Base-by-base conservation (phyloP, 2,888 invertebrate species). In the Pyrrhia umbra region DNA sequence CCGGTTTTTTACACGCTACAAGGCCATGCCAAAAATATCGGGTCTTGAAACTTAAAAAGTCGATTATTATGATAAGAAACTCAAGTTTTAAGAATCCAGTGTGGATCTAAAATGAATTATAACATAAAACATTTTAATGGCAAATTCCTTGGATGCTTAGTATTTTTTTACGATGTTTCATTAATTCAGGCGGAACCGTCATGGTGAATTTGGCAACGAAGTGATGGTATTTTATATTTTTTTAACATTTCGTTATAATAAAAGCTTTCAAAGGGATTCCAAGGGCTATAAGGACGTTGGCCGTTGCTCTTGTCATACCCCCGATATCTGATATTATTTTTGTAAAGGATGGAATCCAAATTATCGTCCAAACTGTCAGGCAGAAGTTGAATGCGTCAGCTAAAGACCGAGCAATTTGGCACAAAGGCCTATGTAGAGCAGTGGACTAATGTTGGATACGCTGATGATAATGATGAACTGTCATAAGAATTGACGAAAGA, bases 101-200 rank as follows among this genome's bases (percentile, higher is more conserved):
- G 39, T 2, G 10, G 13, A 43, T 58, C 25, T 55, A 23, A 63
- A 68, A 54, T 45, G 20, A 64, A 60, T 57, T 50, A 64, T 60
- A 60, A 61, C 43, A 60, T 64, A 39, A 47, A 55, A 54, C 21
- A 20, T 47, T 75, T 34, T 69, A 60, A 65, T 61, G 43, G 55
- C 51, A n/a, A 37, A 65, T 73, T 65, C 57, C 6, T 55, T 51
- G 43, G 23, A 64, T 58, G 51, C 39, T 64, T 49, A 9, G 13
- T 34, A 4, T 30, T 61, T 57, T 62, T 67, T 55, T 57, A 68
- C 23, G 59, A 58, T 13, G 18, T 25, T 27, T 30, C 8, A 23
- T 52, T 49, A 37, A 59, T 54, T 57, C 16, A 47, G 8, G 18
- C 23, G 15, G 5, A 37, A 54, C n/a, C 40, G 34, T 34, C 56